Base-by-base conservation (phyloP, 2,797 vertebrate genomes). In the Falco cherrug region DNA sequence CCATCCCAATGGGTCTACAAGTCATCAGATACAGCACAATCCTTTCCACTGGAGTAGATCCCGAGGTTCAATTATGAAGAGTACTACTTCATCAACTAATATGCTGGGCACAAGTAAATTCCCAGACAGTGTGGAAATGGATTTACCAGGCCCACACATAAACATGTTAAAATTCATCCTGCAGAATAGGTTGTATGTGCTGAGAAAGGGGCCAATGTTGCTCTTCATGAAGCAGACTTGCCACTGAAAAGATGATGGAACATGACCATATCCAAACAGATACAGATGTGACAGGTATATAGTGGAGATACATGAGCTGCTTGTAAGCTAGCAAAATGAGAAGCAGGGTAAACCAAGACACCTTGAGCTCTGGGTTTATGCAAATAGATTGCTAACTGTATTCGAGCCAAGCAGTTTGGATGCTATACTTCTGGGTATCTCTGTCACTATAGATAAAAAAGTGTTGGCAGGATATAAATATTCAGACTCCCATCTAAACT, bases 1-100 rank as follows among this genome's bases (percentile, higher is more conserved):
- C 54, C 75, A 90, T 76, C 76, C 89, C 85, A 96, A 43, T 16
- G 60, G 84, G 91, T 90, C 87, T 74, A 65, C 60, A 92, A 89
- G 71, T 64, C 69, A 93, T 57, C 73, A 84, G 65, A 90, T 61
- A 69, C 50, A 87, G 73, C 43, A 74, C 53, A 90, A 45, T 53
- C 50, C 73, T 78, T 90, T 69, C 85, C 81, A 90, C 64, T 33
- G 16, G 43, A 95, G 70, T 56, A 95, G 86, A 93, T 82, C 60
- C 43, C 31, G 5, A 45, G 69, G 60, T 87, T 87, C 77, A 97
- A 45, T 89, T 92, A 94, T 11, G 71, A 47, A 92, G 29, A 96
- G 53, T 63, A 69, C 80, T 81, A 89, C 61, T 82, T 87, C 81
- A 90, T 94, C 82, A 95, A n/a, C 47, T 79, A 93, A 63, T 41